phyloP scores from a whole-genome alignment of 37 sponge, comb jelly and placozoan genomes.

The Hexactinellida sp. region DNA sequence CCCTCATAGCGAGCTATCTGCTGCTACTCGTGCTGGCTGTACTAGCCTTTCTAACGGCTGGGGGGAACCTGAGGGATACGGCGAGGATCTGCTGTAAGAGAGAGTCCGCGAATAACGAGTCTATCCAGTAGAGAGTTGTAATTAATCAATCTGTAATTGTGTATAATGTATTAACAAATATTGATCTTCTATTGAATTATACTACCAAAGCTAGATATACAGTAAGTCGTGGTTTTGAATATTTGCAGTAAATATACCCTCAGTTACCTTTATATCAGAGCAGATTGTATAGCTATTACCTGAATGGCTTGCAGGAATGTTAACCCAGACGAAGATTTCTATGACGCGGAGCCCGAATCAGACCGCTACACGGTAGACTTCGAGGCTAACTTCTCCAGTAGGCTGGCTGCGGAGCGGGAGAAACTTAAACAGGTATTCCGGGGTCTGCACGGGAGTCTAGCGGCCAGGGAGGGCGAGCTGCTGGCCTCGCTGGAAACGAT shows the following conservation, averaged over 20 bases:
- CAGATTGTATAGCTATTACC: no score
- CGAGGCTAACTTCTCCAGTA: not conserved
- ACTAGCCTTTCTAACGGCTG: not conserved
- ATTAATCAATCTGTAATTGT: not conserved
- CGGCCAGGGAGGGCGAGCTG: not conserved
- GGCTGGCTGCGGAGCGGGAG: not conserved
- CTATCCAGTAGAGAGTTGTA: not conserved
- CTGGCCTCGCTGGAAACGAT: not conserved
- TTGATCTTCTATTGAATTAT: not conserved
- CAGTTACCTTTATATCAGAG: no score
- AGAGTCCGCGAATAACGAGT: not conserved
- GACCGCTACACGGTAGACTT: not conserved
- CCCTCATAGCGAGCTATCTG: not conserved
- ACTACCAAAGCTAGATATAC: no score
- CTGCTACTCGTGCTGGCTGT: not conserved
- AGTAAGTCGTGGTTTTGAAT: no score
- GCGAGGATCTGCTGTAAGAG: not conserved
- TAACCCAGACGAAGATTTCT: not conserved
- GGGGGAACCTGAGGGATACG: not conserved
- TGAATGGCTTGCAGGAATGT: not conserved
- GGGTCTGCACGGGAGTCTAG: not conserved
- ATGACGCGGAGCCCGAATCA: not conserved
- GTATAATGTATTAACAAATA: not conserved
- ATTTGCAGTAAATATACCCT: no score
- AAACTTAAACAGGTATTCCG: not conserved